A percentile compares a stretch with the other conserved stretches of the same genome.
These are phyloP conservation scores for Sebastes oblongus DNA, from an alignment of 2,797 vertebrate genomes.

Conservation along the genomic window DNA sequence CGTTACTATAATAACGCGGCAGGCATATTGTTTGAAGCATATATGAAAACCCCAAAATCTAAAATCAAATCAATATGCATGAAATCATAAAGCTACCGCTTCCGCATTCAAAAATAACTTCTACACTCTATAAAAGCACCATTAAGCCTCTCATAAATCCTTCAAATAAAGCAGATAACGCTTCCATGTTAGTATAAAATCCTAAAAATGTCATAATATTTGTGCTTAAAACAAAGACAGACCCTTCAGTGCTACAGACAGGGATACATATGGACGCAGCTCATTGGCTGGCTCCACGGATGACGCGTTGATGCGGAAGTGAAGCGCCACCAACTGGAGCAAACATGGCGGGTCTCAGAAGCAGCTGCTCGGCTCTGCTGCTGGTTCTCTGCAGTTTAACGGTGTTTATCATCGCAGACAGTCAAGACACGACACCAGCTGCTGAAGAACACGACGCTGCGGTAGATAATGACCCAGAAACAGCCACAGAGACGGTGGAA, in stretches of 20 bases:
- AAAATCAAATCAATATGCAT: background rate
- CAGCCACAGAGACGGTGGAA: background rate
- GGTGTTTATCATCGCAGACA: background rate
- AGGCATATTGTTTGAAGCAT: background rate
- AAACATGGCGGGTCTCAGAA: constrained; percentile 73
- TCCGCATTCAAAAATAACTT: background rate
- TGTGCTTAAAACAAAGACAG: constrained; percentile 54
- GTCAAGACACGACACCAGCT: constrained; percentile 10
- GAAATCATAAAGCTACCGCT: background rate
- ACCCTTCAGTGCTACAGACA: background rate
- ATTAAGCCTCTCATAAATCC: background rate
- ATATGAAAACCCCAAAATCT: background rate
- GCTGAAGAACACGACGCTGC: background rate
- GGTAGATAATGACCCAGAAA: background rate
- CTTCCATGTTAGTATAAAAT: accelerated
- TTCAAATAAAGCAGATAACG: accelerated
- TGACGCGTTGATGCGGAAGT: constrained; percentile 73
- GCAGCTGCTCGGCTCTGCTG: constrained; percentile 11
- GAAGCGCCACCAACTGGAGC: background rate
- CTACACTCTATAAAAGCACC: background rate
- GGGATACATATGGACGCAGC: constrained; percentile 10
- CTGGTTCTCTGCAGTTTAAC: constrained; percentile 43
- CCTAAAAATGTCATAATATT: background rate
- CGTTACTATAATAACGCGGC: too few species aligned
- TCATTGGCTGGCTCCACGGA: constrained; percentile 54